Evolutionary conservation across 2,113 vertebrate genomes (phyloP), one percentile per base, ranked within the genome.

Genomic region (Brevimyrus niger): DNA sequence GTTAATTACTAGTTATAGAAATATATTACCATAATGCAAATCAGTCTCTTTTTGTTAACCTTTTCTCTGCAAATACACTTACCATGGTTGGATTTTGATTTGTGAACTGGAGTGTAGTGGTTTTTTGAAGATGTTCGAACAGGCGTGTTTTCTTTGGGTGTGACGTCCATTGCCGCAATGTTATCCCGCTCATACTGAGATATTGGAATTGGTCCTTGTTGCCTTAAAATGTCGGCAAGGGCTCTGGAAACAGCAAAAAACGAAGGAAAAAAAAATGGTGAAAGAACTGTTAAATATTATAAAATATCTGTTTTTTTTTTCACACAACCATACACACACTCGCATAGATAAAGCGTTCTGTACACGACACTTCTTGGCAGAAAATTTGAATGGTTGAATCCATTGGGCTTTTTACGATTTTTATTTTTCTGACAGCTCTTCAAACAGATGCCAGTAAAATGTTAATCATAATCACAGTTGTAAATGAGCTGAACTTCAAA

Each of bases 131-230:
- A 96, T 38, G 97, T 97, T 93, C 98, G 94, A 91, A 98, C 96
- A 0, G 98, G 98, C 0, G 98, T 98, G 96, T 97, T 98, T 92
- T 99, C 98, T 97, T 99, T 99, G 94, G 98, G 97, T 88, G 98
- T 98, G 93, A 97, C 97, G 93, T 99, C 97, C 92, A 99, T 98
- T 82, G 97, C 98, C 27, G 98, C 97, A 92, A 99, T 98, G 90
- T 97, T 97, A 94, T 99, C 98, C 96, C 98, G 97, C 96, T 99
- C 98, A 86, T 98, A 99, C 93, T 99, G 98, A 90, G 98, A 98
- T 91, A 99, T 98, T 89, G 98, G 98, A 92, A 99, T 99, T 92
- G 98, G 98, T 94, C 98, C 98, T 96, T 99, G 98, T 93, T 99
- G 98, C 95, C 98, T 96, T 94, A 99, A 94, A 94, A 99, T 99